Base-by-base conservation (phyloP, 2,113 vertebrate genomes). In the Lepidothrix coronata region DNA sequence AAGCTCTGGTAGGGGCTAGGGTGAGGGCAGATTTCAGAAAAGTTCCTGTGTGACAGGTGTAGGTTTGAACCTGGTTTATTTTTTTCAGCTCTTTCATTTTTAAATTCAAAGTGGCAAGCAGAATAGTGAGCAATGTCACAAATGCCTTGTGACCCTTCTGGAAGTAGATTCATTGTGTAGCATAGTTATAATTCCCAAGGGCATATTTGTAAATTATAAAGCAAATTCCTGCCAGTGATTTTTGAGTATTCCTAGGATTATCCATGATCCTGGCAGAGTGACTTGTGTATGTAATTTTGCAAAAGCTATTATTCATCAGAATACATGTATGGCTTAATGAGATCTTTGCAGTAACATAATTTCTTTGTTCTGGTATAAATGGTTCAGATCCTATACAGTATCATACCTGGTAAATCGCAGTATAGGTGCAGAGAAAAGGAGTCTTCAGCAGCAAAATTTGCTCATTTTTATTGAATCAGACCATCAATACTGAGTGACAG, bases 201-300 rank as follows among this genome's bases (percentile, higher is more conserved):
- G 61, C 14, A 51, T 4, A 4, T 93, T 77, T 77, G 46, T 59
- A 77, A 90, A 88, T 80, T 88, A 63, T 67, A 88, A 89, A 79
- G 52, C 43, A 89, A 89, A 88, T 74, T 95, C 43, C 65, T 89
- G 57, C 52, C 71, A 63, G 43, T 5, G 5, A 48, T 88, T 95
- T 71, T 71, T 77, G 79, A 88, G 78, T 94, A 81, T 88, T 91
- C 72, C 63, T 59, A n/a, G 75, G 71, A 91, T 95, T 94, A 94
- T 71, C 79, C 39, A 63, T 52, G 68, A 77, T 94, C 59, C 82
- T 91, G 75, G 76, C 51, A 74, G 35, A 88, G 51, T 58, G 74
- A 33, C n/a, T 37, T 65, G 31, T 73, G 75, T 67, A 58, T 82
- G 81, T 66, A 67, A 80, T 90, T 90, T 93, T 91, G 51, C 43